These are phyloP conservation scores for Vollenhovia emeryi DNA, from an alignment of 1,140 invertebrate genomes.

Conservation along the genomic window DNA sequence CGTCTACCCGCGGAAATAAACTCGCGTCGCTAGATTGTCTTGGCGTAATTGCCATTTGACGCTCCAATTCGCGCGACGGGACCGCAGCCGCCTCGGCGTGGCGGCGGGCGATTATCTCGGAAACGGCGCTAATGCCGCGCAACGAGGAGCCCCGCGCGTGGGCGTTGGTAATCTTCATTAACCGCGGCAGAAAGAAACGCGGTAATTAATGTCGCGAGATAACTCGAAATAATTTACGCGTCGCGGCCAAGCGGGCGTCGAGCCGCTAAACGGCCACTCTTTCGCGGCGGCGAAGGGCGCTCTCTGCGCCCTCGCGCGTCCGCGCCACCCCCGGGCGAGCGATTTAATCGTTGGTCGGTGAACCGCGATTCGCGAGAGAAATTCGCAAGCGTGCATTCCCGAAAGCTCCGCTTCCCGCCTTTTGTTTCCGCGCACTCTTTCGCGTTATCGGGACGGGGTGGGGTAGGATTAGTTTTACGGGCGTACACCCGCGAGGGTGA, in stretches of 20 bases:
- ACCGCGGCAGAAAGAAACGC: constrained; percentile 34
- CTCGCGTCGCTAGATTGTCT: constrained; percentile 31
- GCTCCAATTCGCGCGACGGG: constrained; percentile 38
- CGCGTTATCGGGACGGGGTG: neutral
- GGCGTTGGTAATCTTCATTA: constrained; percentile 54
- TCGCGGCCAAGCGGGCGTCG: constrained; percentile 14
- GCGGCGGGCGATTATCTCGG: constrained; percentile 29
- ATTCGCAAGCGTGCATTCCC: neutral
- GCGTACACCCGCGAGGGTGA: neutral
- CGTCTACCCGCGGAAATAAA: constrained; percentile 18
- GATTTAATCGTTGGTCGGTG: constrained; percentile 16
- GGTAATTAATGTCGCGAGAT: constrained; percentile 51
- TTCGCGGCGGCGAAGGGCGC: neutral
- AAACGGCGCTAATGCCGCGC: constrained; percentile 22
- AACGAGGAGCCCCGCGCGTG: neutral
- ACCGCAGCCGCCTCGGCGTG: neutral
- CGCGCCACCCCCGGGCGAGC: neutral
- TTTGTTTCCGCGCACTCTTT: neutral
- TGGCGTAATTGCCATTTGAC: constrained; percentile 50
- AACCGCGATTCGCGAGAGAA: constrained; percentile 15
- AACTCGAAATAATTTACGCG: constrained; percentile 56
- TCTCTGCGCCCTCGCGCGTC: neutral
- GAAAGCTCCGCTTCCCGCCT: neutral
- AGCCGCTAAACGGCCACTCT: constrained; percentile 12
- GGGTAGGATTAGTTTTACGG: neutral